phyloP scores from a whole-genome alignment of 2,113 vertebrate genomes.

The Manacus vitellinus region DNA sequence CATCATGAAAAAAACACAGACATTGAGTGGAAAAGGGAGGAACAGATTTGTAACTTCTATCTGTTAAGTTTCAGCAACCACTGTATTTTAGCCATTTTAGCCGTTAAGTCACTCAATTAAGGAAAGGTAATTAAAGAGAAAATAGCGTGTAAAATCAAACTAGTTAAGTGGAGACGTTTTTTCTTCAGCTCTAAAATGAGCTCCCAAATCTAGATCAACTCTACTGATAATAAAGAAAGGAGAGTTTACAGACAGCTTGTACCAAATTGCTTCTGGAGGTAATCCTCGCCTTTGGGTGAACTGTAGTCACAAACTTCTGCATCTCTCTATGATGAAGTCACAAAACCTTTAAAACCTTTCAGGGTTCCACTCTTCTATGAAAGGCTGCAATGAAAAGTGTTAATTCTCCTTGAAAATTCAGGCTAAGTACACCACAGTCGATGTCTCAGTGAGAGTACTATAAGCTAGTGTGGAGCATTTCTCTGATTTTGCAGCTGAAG shows the following conservation, averaged over 20 bases:
- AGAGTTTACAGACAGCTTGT: background rate
- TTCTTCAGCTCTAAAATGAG: background rate
- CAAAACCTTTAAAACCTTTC: background rate
- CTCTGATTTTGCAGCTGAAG: background rate
- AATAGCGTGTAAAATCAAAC: background rate
- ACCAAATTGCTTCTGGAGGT: background rate
- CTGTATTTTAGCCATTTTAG: background rate
- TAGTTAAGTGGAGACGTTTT: background rate
- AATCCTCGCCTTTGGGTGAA: background rate
- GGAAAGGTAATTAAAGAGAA: background rate
- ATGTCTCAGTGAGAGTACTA: background rate
- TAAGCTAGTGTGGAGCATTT: accelerated
- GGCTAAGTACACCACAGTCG: background rate
- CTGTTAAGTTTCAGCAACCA: background rate
- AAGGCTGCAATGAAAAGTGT: background rate
- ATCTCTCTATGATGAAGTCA: background rate
- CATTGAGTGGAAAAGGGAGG: background rate
- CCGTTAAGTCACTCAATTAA: background rate
- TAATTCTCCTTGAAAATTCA: background rate
- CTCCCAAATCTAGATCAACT: background rate
- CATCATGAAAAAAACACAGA: background rate
- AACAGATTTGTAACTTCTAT: background rate
- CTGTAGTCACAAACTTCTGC: background rate
- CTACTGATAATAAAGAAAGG: background rate
- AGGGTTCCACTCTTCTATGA: background rate